Evolutionary conservation across 2,113 vertebrate species (phyloP).

Genomic region (Ivindomyrus marchei): DNA sequence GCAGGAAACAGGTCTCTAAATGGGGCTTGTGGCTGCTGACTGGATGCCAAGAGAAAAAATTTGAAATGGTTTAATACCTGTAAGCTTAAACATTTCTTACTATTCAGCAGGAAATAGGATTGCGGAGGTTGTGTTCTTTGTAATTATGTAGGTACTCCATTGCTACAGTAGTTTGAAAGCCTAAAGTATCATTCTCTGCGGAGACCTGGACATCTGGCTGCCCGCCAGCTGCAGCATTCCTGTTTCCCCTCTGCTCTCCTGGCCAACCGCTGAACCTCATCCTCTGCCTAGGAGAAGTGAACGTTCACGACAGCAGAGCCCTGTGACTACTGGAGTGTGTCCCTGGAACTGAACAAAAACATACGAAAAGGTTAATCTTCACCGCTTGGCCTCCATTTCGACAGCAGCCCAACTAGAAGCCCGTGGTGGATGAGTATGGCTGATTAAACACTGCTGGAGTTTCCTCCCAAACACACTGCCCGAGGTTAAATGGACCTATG

Average conservation of each 20-base stretch:
- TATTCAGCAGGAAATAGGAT: not conserved
- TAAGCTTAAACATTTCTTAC: constrained; percentile 35
- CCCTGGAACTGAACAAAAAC: not conserved
- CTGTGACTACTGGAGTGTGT: constrained; percentile 40
- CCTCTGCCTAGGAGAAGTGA: constrained; percentile 24
- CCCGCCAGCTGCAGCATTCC: constrained; percentile 16
- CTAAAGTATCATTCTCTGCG: not conserved
- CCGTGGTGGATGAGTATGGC: not conserved
- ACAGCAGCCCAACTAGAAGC: not conserved
- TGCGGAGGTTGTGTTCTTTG: constrained; percentile 29
- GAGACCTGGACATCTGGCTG: constrained; percentile 35
- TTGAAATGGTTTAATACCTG: constrained; percentile 40
- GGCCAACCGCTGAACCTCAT: constrained; percentile 47
- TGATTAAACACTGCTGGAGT: not conserved
- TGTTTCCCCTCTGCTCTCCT: constrained; percentile 46
- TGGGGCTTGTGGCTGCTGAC: not conserved
- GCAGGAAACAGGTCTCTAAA: not conserved
- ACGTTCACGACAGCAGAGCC: not conserved
- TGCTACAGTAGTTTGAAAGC: not conserved
- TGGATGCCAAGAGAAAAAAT: not conserved
- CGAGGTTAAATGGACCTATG: constrained; percentile 9
- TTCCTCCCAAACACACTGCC: not conserved
- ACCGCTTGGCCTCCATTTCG: not conserved
- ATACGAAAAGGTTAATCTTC: not conserved
- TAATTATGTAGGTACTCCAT: not conserved